These are phyloP conservation scores for Molorchus minor DNA, from an alignment of 2,888 invertebrate genomes.

Conservation along the genomic window DNA sequence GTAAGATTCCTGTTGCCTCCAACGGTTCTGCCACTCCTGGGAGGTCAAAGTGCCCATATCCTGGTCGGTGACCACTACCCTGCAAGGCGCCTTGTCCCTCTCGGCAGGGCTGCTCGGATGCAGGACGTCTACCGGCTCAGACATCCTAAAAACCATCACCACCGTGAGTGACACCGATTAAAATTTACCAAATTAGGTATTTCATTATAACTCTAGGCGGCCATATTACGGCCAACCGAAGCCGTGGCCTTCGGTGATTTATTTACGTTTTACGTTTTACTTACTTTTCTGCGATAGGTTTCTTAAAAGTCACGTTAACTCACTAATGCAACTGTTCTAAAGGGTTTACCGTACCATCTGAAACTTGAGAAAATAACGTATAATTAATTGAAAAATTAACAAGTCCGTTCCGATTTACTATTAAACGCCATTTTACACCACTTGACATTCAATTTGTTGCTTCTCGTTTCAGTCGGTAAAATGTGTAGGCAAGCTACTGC, in stretches of 20 bases:
- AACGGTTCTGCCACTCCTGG: constrained; percentile 74
- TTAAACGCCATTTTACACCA: constrained; percentile 34
- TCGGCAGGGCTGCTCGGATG: constrained; percentile 66
- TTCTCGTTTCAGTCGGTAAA: background rate
- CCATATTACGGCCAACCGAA: constrained; percentile 41
- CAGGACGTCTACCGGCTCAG: constrained; percentile 51
- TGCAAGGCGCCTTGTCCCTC: constrained; percentile 62
- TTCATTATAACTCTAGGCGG: constrained; percentile 34
- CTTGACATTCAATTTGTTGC: constrained; percentile 5
- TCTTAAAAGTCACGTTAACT: constrained; percentile 25
- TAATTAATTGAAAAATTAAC: constrained; percentile 21
- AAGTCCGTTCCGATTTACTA: constrained; percentile 22
- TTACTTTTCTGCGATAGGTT: constrained; percentile 40
- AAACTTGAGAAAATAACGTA: constrained; percentile 33
- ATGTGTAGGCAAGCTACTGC: too few relatives aligned
- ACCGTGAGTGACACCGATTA: constrained; percentile 29
- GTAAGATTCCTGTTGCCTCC: constrained; percentile 81
- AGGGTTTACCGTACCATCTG: constrained; percentile 38
- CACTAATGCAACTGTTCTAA: constrained; percentile 42
- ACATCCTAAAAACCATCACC: constrained; percentile 52
- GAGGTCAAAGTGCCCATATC: constrained; percentile 72
- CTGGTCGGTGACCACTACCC: constrained; percentile 71
- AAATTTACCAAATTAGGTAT: constrained; percentile 13
- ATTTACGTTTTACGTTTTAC: constrained; percentile 33
- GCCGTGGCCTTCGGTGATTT: constrained; percentile 31